Evolutionary conservation across 1,140 invertebrate species (phyloP).

Genomic region (Sitodiplosis mosellana): DNA sequence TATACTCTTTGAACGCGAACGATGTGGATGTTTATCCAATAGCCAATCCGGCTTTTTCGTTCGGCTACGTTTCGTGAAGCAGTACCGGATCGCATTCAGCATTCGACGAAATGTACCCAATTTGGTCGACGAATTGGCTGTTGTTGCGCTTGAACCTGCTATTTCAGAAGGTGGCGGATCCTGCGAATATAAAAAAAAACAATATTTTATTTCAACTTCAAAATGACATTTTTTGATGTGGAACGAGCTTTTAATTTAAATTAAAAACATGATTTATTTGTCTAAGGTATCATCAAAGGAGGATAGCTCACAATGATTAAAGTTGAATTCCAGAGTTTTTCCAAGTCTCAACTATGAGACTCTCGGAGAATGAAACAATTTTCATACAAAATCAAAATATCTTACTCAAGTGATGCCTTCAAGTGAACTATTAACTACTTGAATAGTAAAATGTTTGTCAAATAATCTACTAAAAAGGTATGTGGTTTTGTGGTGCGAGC

Average conservation of each 20-base stretch:
- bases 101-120: constrained; percentile 20
- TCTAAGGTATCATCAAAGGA: background rate
- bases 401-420: too few species aligned
- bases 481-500: too few species aligned
- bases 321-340: background rate
- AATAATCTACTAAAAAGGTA: too few species aligned
- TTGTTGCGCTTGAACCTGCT: too few species aligned
- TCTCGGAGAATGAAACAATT: background rate
- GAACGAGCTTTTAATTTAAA: background rate
- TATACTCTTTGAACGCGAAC: constrained; percentile 19
- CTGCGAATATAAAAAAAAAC: background rate
- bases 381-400: too few species aligned
- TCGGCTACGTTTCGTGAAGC: constrained; percentile 21
- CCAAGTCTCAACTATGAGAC: background rate
- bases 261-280: background rate
- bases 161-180: background rate
- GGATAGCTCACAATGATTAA: background rate
- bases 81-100: constrained; percentile 20
- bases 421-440: too few species aligned
- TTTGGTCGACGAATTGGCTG: constrained; percentile 6
- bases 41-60: constrained; percentile 37
- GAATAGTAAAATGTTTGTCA: too few species aligned
- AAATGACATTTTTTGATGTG: background rate
- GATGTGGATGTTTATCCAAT: constrained; percentile 36
- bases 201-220: background rate